Conservation (phyloP, 2,888 invertebrate species). For the Folsomia manolachei region DNA sequence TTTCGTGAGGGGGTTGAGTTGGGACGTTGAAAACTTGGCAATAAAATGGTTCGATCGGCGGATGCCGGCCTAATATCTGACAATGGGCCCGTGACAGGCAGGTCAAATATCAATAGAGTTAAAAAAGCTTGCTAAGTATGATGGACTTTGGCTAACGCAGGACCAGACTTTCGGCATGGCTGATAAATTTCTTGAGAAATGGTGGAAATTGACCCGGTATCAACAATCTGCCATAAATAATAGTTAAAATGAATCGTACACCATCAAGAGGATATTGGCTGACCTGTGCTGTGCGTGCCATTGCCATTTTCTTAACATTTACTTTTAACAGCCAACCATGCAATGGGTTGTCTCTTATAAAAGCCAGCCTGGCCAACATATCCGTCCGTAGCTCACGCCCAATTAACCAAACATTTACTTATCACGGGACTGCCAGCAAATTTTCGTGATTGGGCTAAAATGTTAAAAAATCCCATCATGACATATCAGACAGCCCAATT, state of each 20-base stretch:
- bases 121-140: background rate
- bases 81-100: background rate
- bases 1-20: too few relatives aligned
- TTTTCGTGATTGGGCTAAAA: background rate
- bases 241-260: background rate
- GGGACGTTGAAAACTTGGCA: too few relatives aligned
- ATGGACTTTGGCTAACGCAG: background rate
- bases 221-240: conserved; percentile 10
- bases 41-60: background rate
- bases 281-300: conserved; percentile 1
- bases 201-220: background rate
- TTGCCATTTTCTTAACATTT: too few relatives aligned
- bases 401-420: conserved; percentile 8
- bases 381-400: too few relatives aligned
- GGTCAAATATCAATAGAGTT: background rate
- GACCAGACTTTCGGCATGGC: background rate
- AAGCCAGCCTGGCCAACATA: too few relatives aligned
- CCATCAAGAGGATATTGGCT: background rate
- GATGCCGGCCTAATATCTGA: background rate
- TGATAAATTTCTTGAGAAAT: conserved; percentile 2
- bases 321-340: background rate
- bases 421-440: background rate
- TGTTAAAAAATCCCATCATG: background rate
- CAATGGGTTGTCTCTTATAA: background rate
- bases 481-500: conserved; percentile 2